Conservation (phyloP, 2,113 vertebrate genomes). For the Austrofundulus limnaeus region DNA sequence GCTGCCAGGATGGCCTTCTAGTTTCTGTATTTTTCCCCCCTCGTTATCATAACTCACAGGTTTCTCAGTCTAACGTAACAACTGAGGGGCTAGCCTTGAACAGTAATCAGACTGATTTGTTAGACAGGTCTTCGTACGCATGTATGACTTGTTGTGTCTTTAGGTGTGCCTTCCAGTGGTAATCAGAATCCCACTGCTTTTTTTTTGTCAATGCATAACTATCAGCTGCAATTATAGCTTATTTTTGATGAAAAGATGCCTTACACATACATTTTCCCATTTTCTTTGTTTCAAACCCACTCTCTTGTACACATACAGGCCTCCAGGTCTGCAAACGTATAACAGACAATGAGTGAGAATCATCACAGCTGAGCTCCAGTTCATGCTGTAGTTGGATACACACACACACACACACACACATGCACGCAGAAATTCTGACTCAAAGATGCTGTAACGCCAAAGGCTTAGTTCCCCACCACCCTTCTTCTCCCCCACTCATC, state of each 20-base stretch:
- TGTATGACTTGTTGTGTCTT: conserved; percentile 67
- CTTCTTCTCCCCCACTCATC: conserved; percentile 3
- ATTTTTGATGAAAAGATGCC: conserved; percentile 48
- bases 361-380: conserved; percentile 70
- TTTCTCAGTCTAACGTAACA: conserved; percentile 51
- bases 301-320: conserved; percentile 42
- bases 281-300: not conserved
- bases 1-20: conserved; percentile 44
- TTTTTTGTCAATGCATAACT: conserved; percentile 54
- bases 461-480: conserved; percentile 16
- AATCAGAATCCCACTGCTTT: conserved; percentile 62
- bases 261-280: conserved; percentile 1
- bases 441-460: conserved; percentile 38
- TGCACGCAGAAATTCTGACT: conserved; percentile 43
- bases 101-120: conserved; percentile 41
- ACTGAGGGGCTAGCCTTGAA: conserved; percentile 65
- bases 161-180: conserved; percentile 66
- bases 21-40: conserved; percentile 29
- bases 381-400: conserved; percentile 63
- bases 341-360: conserved; percentile 69
- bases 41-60: conserved; percentile 61
- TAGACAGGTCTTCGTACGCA: conserved; percentile 56
- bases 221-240: conserved; percentile 66
- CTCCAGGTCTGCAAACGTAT: conserved; percentile 52
- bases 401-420: conserved; percentile 13